Evolutionary conservation across 2,888 invertebrate genomes (phyloP).

Genomic region (Sarcophaga caerulescens): DNA sequence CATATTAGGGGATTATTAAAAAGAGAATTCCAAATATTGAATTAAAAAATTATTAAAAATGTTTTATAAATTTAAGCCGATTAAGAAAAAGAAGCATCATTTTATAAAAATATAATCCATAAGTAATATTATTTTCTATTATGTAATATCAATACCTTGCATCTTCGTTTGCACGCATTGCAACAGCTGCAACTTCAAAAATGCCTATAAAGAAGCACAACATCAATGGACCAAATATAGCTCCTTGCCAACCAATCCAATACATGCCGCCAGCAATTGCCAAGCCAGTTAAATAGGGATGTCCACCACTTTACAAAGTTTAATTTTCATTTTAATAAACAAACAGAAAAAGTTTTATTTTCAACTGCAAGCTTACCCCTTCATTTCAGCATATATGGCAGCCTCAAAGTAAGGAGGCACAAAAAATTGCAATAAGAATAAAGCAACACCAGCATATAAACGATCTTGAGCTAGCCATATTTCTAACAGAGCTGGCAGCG

Average conservation of each 20-base stretch:
- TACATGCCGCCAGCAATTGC: slow-evolving; percentile 99
- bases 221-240: slow-evolving; percentile 96
- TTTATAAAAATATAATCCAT: neutral
- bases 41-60: neutral
- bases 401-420: slow-evolving; percentile 97
- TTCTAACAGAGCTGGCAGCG: slow-evolving; percentile 96
- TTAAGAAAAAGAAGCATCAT: too few species aligned
- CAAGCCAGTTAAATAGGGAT: slow-evolving; percentile 97
- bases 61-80: neutral
- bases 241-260: slow-evolving; percentile 97
- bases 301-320: slow-evolving; percentile 87
- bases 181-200: slow-evolving; percentile 89
- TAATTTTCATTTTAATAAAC: neutral
- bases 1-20: neutral
- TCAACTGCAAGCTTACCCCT: slow-evolving; percentile 85
- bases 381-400: slow-evolving; percentile 97
- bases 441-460: slow-evolving; percentile 89
- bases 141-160: slow-evolving; percentile 73
- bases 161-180: slow-evolving; percentile 82
- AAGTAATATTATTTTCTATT: neutral
- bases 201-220: slow-evolving; percentile 97
- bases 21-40: too few species aligned
- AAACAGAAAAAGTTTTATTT: neutral
- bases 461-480: slow-evolving; percentile 96
- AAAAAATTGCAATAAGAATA: slow-evolving; percentile 90